Evolutionary conservation across 2,797 vertebrate genomes (phyloP).

Genomic region (Malacoraja senta): DNA sequence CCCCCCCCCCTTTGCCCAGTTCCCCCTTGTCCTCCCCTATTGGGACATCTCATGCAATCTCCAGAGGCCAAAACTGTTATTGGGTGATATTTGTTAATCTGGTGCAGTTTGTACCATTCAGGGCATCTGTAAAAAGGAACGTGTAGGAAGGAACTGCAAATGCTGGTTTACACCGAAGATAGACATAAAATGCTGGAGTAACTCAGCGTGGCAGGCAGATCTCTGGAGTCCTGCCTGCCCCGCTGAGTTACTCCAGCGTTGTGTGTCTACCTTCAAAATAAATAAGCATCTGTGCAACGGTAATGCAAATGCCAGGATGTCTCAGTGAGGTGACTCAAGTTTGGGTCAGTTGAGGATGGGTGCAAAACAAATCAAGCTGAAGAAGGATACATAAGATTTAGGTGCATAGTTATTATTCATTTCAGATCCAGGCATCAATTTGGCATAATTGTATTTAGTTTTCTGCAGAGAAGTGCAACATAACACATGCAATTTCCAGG

Average conservation of each 20-base stretch:
- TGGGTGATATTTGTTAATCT: too few relatives aligned
- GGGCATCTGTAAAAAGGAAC: too few relatives aligned
- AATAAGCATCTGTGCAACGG: neutral
- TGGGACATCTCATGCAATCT: neutral
- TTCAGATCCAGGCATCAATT: neutral
- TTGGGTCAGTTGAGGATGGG: neutral
- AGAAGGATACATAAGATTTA: neutral
- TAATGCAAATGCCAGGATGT: neutral
- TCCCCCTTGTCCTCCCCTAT: neutral
- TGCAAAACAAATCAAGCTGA: too few relatives aligned
- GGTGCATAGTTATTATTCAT: neutral
- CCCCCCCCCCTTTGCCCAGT: neutral
- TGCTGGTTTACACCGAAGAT: too few relatives aligned
- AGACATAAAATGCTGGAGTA: too few relatives aligned
- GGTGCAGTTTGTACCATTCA: too few relatives aligned
- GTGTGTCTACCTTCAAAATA: too few relatives aligned
- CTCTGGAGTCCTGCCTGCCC: too few relatives aligned
- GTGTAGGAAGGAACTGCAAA: too few relatives aligned
- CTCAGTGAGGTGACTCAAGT: neutral
- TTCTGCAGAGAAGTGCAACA: too few relatives aligned
- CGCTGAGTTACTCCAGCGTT: too few relatives aligned
- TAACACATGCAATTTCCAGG: neutral
- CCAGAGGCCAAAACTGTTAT: neutral
- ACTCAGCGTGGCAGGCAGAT: too few relatives aligned
- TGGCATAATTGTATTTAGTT: neutral